These are phyloP conservation scores for Choreutis nemorana DNA, from an alignment of 2,888 invertebrate species.

Conservation along the genomic window DNA sequence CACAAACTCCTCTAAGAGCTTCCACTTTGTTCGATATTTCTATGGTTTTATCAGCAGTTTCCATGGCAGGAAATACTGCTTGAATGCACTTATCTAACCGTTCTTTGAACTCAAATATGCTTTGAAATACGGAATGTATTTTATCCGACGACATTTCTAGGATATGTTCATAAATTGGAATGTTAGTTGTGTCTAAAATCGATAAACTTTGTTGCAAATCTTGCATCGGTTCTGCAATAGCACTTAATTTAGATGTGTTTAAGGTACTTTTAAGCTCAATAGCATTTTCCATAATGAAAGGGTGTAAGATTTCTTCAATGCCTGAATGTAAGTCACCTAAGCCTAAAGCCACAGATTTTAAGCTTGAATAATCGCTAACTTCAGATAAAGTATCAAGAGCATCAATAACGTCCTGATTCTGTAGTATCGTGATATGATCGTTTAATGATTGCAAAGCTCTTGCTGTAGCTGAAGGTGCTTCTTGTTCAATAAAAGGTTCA, in stretches of 20 bases:
- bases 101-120: conserved; percentile 34
- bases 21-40: conserved; percentile 40
- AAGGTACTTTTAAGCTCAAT: conserved; percentile 22
- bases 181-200: conserved; percentile 37
- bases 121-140: conserved; percentile 34
- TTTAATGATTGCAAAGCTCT: conserved; percentile 40
- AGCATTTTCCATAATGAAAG: conserved; percentile 35
- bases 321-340: conserved; percentile 33
- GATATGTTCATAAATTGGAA: conserved; percentile 46
- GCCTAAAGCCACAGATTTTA: conserved; percentile 32
- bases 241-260: conserved; percentile 28
- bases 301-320: conserved; percentile 42
- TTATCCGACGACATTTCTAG: conserved; percentile 37
- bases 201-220: conserved; percentile 41
- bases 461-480: conserved; percentile 25
- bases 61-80: conserved; percentile 32
- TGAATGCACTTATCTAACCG: conserved; percentile 35
- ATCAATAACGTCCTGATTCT: conserved; percentile 39
- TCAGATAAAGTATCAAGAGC: conserved; percentile 40
- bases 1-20: conserved; percentile 29
- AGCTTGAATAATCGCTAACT: conserved; percentile 35
- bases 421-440: conserved; percentile 34
- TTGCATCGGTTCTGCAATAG: conserved; percentile 44
- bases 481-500: conserved; percentile 17
- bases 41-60: conserved; percentile 31